Conservation (phyloP, 2,888 invertebrate species). For the Lymantria monacha region DNA sequence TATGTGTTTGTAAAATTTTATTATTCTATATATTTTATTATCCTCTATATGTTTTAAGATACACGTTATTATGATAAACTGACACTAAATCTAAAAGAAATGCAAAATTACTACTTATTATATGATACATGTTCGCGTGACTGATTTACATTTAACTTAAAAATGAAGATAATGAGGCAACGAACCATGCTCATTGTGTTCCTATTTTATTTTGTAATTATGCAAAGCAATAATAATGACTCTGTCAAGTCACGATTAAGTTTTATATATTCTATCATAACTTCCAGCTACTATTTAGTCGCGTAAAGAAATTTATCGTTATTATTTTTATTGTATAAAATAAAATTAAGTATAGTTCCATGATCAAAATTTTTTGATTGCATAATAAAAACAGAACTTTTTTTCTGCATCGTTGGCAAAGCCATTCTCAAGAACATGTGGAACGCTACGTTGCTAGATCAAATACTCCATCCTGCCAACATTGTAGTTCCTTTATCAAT, state of each 20-base stretch:
- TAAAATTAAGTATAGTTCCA: too few relatives aligned
- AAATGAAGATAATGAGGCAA: constrained; percentile 47
- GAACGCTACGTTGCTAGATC: constrained; percentile 79
- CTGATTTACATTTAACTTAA: constrained; percentile 56
- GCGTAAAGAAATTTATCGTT: too few relatives aligned
- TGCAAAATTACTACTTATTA: constrained; percentile 37
- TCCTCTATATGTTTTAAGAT: too few relatives aligned
- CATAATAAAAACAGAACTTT: constrained; percentile 51
- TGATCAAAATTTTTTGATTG: constrained; percentile 49
- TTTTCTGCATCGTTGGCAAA: constrained; percentile 78
- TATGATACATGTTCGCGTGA: constrained; percentile 64
- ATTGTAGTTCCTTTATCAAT: constrained; percentile 77
- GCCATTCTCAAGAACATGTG: constrained; percentile 80
- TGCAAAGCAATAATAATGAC: constrained; percentile 55
- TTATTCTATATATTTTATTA: too few relatives aligned
- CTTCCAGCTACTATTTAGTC: constrained; percentile 12
- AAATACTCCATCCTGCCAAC: constrained; percentile 79
- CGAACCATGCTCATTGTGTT: constrained; percentile 51
- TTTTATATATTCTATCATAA: constrained; percentile 33
- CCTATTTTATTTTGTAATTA: constrained; percentile 59
- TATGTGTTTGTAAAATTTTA: too few relatives aligned
- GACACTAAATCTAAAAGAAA: constrained; percentile 22
- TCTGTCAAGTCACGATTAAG: constrained; percentile 54
- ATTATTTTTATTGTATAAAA: too few relatives aligned
- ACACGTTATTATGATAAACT: constrained; percentile 22